Base-by-base conservation (phyloP, 2,797 vertebrate species). In the Karalla daura region DNA sequence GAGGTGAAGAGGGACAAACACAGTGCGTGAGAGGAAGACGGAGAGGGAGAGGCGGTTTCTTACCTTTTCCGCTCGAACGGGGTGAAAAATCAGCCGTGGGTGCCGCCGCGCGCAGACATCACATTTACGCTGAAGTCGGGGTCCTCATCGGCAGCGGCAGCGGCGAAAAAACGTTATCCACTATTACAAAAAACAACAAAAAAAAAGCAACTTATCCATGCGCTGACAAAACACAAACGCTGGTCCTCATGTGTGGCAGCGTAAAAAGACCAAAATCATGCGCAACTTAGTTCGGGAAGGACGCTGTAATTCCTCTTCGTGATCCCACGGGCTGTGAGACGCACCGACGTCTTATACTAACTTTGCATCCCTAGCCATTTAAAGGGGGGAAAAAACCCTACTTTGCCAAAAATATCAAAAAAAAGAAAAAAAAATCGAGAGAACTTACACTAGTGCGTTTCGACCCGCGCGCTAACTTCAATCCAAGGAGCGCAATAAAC, bases 171-270 rank as follows among this genome's bases (percentile, higher is more conserved):
- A 37, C 68, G 74, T 87, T 90, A 92, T 92, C 93, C 90, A 76
- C 88, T 92, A 76, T 88, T 92, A 92, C 58, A 88, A 89, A 86
- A 92, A n/a, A n/a, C n/a, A n/a, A n/a, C n/a, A n/a, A n/a, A n/a
- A n/a, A n/a, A n/a, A n/a, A n/a, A n/a, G n/a, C n/a, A n/a, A 91
- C 89, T 90, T 89, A 91, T 93, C 93, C 92, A 85, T 86, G 88
- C 63, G 88, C 90, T 90, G 83, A 77, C 85, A 54, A 86, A 54
- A 90, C n/a, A n/a, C n/a, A 86, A 83, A 86, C 75, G 56, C 74
- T 41, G 81, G 77, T 94, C 93, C 93, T 85, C 64, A 24, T 70
- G 78, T 66, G 75, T 58, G 72, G 45, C 63, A 75, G 70, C 58
- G 65, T 78, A 72, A 77, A 72, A 62, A 53, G n/a, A n/a, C n/a